Percentiles rank a stretch among this genome's conserved stretches.
Conservation (phyloP, 2,888 invertebrate genomes). For the Trachelus tabidus region DNA sequence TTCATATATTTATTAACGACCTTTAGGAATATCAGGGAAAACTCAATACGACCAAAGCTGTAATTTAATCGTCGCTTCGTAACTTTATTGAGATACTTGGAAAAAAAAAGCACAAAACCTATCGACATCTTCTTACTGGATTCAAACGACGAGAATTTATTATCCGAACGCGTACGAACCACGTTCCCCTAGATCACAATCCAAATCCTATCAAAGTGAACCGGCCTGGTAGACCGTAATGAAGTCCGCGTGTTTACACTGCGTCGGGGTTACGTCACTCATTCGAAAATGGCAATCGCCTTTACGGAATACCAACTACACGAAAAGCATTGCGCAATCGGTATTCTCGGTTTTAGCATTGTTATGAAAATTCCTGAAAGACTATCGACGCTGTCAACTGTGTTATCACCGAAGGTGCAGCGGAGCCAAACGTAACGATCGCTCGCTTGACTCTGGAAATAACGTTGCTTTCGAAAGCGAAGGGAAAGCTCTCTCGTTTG, state of each 20-base stretch:
- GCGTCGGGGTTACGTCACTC: conserved; percentile 27
- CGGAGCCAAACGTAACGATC: not conserved
- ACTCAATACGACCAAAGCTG: not conserved
- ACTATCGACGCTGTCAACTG: not conserved
- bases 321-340: not conserved
- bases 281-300: conserved; percentile 29
- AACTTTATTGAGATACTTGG: not conserved
- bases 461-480: conserved; percentile 37
- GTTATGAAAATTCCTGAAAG: not conserved
- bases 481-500: conserved; percentile 34
- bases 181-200: not conserved
- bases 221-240: conserved; percentile 13
- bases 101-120: not conserved
- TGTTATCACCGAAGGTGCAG: not conserved
- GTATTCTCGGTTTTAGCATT: not conserved
- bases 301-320: conserved; percentile 4
- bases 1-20: not conserved
- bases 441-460: conserved; percentile 10
- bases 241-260: conserved; percentile 17
- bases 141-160: not conserved
- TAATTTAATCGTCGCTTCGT: not conserved
- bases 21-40: not conserved
- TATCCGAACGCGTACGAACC: not conserved
- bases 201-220: not conserved
- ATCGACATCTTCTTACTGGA: not conserved